Evolutionary conservation across 2,113 vertebrate genomes (phyloP).

Genomic region (Tyto alba): DNA sequence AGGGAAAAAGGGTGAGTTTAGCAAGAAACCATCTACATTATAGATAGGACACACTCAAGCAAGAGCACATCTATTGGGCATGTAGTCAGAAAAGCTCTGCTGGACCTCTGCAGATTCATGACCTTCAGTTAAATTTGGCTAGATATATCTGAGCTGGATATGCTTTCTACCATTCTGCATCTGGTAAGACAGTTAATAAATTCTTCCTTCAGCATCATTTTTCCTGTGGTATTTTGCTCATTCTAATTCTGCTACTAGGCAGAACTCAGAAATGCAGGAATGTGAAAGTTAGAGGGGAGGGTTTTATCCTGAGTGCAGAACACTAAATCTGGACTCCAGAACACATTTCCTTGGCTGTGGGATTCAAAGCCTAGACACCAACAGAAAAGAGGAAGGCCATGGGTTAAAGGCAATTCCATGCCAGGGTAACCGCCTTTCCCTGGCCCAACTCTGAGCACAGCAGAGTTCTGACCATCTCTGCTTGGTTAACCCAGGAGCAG

Average conservation of each 20-base stretch:
- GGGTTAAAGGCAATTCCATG: neutral
- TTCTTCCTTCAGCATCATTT: constrained; percentile 15
- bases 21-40: neutral
- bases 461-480: neutral
- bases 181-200: constrained; percentile 57
- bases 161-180: constrained; percentile 5
- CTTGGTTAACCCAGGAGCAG: neutral
- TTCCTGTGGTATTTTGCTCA: constrained; percentile 47
- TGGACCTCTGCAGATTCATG: neutral
- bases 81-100: neutral
- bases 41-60: neutral
- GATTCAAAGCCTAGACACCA: neutral
- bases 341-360: neutral
- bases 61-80: neutral
- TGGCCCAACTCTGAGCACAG: neutral
- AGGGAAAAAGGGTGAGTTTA: neutral
- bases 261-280: constrained; percentile 34
- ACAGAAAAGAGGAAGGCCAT: neutral
- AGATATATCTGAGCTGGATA: neutral
- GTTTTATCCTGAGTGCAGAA: neutral
- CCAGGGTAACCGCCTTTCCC: neutral
- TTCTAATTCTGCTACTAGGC: constrained; percentile 39
- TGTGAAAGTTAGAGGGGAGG: neutral
- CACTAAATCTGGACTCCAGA: neutral
- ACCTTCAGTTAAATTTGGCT: constrained; percentile 25